A percentile compares a stretch with the other conserved stretches of the same genome.
Evolutionary conservation across 2,888 invertebrate genomes (phyloP).

Genomic region (Drosophila borealis): DNA sequence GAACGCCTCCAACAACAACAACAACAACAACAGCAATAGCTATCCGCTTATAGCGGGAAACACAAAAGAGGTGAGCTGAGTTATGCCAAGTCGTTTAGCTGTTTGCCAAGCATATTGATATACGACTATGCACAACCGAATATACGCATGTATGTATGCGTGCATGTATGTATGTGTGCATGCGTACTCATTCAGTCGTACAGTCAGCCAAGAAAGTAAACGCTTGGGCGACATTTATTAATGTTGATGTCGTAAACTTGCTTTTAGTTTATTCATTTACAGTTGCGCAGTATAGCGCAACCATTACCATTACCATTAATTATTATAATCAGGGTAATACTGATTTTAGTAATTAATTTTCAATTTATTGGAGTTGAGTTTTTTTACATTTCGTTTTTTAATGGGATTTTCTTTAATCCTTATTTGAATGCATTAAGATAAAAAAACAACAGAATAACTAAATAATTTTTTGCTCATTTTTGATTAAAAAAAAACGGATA

Average conservation of each 20-base stretch:
- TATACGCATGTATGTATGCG: background rate
- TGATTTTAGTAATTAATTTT: too few species aligned
- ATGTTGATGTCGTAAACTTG: background rate
- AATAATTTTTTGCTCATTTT: too few species aligned
- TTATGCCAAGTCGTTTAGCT: slow-evolving; percentile 48
- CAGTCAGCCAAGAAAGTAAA: slow-evolving; percentile 29
- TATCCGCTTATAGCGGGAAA: slow-evolving; percentile 59
- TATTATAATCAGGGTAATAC: too few species aligned
- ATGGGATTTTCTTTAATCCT: too few species aligned
- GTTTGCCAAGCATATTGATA: slow-evolving; percentile 59
- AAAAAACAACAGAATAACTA: too few species aligned
- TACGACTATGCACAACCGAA: slow-evolving; percentile 28
- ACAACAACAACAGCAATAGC: slow-evolving; percentile 37
- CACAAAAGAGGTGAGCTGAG: slow-evolving; percentile 68
- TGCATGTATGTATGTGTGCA: background rate
- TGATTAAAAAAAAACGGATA: too few species aligned
- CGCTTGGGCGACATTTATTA: background rate
- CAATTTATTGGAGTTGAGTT: too few species aligned
- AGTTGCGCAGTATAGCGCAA: background rate
- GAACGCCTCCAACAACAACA: slow-evolving; percentile 18
- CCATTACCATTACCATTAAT: too few species aligned
- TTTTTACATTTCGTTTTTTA: too few species aligned
- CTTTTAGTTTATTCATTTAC: background rate
- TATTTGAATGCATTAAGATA: too few species aligned
- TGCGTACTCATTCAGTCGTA: slow-evolving; percentile 1